These are phyloP conservation scores for Enteromius afrohamiltoni DNA, from an alignment of 2,797 vertebrate genomes.

Conservation along the genomic window DNA sequence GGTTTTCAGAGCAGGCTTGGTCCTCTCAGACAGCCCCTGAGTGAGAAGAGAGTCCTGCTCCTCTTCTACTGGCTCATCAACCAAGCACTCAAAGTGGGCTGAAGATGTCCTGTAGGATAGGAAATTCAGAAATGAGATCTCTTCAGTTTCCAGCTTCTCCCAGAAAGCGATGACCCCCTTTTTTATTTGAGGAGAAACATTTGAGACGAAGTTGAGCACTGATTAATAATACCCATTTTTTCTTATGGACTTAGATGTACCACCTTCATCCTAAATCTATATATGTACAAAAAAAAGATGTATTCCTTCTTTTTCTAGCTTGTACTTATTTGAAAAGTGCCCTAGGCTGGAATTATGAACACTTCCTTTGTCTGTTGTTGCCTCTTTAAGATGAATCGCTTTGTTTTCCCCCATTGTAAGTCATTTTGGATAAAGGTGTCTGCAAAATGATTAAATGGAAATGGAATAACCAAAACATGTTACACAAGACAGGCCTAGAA, in stretches of 20 bases:
- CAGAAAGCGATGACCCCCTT: background rate
- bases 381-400: no score
- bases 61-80: slow-evolving; percentile 76
- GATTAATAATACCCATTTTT: background rate
- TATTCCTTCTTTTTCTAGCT: no score
- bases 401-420: no score
- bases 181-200: background rate
- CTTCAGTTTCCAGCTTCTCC: background rate
- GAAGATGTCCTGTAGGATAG: background rate
- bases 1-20: background rate
- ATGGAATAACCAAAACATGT: background rate
- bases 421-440: no score
- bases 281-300: no score
- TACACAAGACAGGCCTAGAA: background rate
- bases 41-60: slow-evolving; percentile 68
- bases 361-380: no score
- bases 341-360: no score
- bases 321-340: no score
- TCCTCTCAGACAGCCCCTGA: slow-evolving; percentile 52
- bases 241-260: no score
- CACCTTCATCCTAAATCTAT: no score
- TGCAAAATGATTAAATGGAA: no score
- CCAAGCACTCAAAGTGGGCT: slow-evolving; percentile 76
- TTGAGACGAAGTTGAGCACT: background rate
- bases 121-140: background rate